Base-by-base conservation (phyloP, 2,113 vertebrate species). In the Anseranas semipalmata region DNA sequence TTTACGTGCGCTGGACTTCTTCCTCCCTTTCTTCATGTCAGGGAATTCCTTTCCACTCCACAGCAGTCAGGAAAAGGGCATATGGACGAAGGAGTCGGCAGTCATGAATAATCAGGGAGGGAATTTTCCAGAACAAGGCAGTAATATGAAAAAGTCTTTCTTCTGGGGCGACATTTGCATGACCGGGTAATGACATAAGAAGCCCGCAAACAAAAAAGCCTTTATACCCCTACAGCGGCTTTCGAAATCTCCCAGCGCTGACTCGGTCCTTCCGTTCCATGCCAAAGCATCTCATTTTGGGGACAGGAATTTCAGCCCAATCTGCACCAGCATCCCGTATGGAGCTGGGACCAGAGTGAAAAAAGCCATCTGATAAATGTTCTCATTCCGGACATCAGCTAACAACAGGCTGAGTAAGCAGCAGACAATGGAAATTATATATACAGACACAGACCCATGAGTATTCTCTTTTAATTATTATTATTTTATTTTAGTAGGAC, bases 91-190 rank as follows among this genome's bases (percentile, higher is more conserved):
- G 83, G 63, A 94, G 77, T 70, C 85, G 89, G 76, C 3, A 0
- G 71, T 89, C 84, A 79, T 90, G 89, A 97, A 96, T 91, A 96
- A 95, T 85, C 70, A 93, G 79, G 82, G 63, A 89, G 71, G 76
- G 75, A 96, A 59, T 95, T 93, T 81, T 97, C 95, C 88, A 92
- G 96, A 96, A 95, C 68, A 84, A 77, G 89, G 85, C 82, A 71
- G 70, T 25, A 95, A 91, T 94, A 60, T 95, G 81, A 96, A 96
- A 59, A 96, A 93, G 80, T 83, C 95, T 95, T 96, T 97, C 80
- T 97, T 97, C 94, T 95, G 73, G 80, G 90, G 67, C 0, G 76
- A 67, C 82, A 82, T 97, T 97, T 96, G 77, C 96, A 95, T 97
- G 96, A 85, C 80, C 3, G 7, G 96, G 67, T 70, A 27, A 90